A percentile compares a stretch with the other conserved stretches of the same genome.
phyloP scores from a whole-genome alignment of 2,797 vertebrate species.

The Merluccius polli region DNA sequence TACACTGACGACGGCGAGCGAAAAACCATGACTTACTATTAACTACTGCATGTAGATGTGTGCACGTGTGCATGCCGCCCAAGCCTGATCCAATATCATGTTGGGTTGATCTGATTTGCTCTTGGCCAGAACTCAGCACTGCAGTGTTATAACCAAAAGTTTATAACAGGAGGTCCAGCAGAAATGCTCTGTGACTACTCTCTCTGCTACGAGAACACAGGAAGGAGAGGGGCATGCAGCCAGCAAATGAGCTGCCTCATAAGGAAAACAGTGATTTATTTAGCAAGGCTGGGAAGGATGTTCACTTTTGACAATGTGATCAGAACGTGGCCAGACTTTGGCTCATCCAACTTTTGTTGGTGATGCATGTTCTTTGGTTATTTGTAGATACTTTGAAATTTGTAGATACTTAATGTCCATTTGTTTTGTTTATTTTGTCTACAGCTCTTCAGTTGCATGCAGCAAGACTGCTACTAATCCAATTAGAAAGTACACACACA shows the following conservation, averaged over 20 bases:
- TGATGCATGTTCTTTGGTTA: not conserved
- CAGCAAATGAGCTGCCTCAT: conserved; percentile 64
- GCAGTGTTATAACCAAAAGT: not conserved
- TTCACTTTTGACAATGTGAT: conserved; percentile 57
- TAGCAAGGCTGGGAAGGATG: conserved; percentile 59
- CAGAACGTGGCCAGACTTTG: conserved; percentile 33
- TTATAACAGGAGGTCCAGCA: conserved; percentile 27
- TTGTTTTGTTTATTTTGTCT: not conserved
- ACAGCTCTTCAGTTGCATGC: not conserved
- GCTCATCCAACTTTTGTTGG: not conserved
- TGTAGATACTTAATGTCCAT: too few species aligned
- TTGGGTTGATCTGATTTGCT: not conserved
- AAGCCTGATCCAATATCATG: not conserved
- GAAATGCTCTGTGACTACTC: conserved; percentile 36
- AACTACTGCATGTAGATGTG: conserved; percentile 4
- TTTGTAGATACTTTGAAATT: too few species aligned
- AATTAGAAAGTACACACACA: not conserved
- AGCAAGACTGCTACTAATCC: not conserved
- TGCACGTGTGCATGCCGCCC: not conserved
- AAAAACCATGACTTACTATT: not conserved
- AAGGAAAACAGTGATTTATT: conserved; percentile 62
- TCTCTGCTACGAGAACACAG: conserved; percentile 51
- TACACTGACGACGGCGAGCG: not conserved
- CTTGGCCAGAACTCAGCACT: not conserved
- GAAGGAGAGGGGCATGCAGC: conserved; percentile 51